Conservation (phyloP, 2,797 vertebrate genomes). For the Micromesistius poutassou region DNA sequence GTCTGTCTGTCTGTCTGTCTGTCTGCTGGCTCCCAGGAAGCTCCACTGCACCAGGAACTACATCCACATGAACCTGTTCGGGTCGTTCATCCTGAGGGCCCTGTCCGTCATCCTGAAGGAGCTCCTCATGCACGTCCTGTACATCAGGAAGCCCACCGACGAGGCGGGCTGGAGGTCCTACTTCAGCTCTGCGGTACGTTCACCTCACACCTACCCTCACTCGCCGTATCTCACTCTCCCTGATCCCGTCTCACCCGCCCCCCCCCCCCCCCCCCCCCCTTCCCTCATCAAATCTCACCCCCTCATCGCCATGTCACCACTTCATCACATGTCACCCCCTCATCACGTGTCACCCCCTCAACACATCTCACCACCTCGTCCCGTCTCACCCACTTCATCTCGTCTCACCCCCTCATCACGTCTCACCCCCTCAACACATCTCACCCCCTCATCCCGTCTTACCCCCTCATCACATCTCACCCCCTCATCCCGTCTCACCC, state of each 20-base stretch:
- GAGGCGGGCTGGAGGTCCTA: slow-evolving; percentile 83
- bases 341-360: too few species aligned
- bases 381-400: too few species aligned
- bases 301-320: too few species aligned
- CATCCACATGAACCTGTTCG: slow-evolving; percentile 97
- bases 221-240: neutral
- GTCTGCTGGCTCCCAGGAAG: slow-evolving; percentile 74
- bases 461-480: too few species aligned
- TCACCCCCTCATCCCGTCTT: too few species aligned
- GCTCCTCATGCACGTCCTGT: slow-evolving; percentile 70
- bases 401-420: too few species aligned
- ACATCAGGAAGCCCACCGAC: slow-evolving; percentile 74
- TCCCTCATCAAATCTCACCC: too few species aligned
- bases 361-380: too few species aligned
- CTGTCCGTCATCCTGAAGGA: slow-evolving; percentile 84
- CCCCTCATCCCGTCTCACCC: neutral
- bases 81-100: slow-evolving; percentile 89
- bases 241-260: neutral
- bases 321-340: too few species aligned
- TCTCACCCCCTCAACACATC: too few species aligned
- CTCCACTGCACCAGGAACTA: slow-evolving; percentile 97
- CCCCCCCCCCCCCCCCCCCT: too few species aligned
- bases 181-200: slow-evolving; percentile 74
- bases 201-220: neutral
- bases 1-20: too few species aligned